Conservation (phyloP, 2,888 invertebrate species). For the Campopleginae sp. region DNA sequence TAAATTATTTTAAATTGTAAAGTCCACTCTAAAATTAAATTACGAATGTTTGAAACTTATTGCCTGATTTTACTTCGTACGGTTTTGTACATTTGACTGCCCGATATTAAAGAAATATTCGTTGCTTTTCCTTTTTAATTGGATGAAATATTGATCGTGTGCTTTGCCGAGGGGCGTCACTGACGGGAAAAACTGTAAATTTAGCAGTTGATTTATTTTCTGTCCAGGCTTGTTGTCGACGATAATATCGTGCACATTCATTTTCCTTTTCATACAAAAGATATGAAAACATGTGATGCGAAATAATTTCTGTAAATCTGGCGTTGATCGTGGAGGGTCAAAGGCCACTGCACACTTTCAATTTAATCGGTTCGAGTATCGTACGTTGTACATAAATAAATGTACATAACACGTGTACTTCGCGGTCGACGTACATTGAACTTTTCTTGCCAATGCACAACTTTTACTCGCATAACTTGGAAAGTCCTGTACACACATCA, state of each 20-base stretch:
- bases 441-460: constrained; percentile 41
- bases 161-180: too few relatives aligned
- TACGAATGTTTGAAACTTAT: too few relatives aligned
- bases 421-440: constrained; percentile 53
- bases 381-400: constrained; percentile 7
- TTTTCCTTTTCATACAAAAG: background rate
- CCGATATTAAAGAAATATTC: too few relatives aligned
- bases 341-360: constrained; percentile 35
- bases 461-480: constrained; percentile 29
- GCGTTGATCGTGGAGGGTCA: constrained; percentile 48
- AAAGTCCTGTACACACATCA: constrained; percentile 28
- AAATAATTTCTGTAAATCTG: constrained; percentile 35
- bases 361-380: constrained; percentile 22
- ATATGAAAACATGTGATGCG: background rate
- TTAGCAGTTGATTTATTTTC: too few relatives aligned
- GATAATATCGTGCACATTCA: background rate
- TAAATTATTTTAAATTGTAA: too few relatives aligned
- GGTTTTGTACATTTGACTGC: too few relatives aligned
- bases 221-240: background rate
- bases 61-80: too few relatives aligned
- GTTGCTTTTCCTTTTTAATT: too few relatives aligned
- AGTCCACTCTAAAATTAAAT: too few relatives aligned
- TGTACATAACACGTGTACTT: constrained; percentile 30
- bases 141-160: too few relatives aligned
- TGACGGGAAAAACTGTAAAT: too few relatives aligned